Evolutionary conservation across 2,888 invertebrate species (phyloP).

Genomic region (Spisula solida): DNA sequence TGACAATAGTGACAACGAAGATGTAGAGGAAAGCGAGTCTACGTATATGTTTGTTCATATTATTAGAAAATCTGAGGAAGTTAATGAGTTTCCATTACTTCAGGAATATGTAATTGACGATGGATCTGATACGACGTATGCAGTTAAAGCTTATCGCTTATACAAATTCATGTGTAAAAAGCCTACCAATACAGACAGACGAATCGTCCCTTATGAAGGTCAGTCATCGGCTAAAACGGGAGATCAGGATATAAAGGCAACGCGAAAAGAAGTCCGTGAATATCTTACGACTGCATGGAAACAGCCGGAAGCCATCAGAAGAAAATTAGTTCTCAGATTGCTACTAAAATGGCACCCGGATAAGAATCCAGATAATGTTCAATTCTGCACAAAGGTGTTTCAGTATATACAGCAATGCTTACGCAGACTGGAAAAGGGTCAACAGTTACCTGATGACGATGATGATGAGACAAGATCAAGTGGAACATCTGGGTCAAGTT

Average conservation of each 20-base stretch:
- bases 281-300: constrained; percentile 57
- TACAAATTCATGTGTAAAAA: constrained; percentile 49
- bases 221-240: background rate
- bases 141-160: constrained; percentile 37
- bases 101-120: constrained; percentile 55
- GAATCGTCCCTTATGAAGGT: background rate
- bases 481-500: background rate
- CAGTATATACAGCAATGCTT: constrained; percentile 70
- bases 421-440: constrained; percentile 62
- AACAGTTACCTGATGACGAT: constrained; percentile 49
- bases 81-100: constrained; percentile 19
- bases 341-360: constrained; percentile 77
- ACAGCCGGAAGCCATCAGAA: constrained; percentile 49
- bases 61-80: constrained; percentile 7
- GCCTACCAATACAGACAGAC: background rate
- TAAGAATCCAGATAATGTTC: constrained; percentile 69
- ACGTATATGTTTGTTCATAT: constrained; percentile 48
- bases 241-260: constrained; percentile 24
- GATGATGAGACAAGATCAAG: constrained; percentile 3
- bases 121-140: constrained; percentile 38
- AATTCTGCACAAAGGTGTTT: constrained; percentile 69
- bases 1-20: background rate
- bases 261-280: constrained; percentile 60
- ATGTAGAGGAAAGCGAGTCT: constrained; percentile 8
- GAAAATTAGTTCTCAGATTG: constrained; percentile 70